Evolutionary conservation across 2,888 invertebrate genomes (phyloP), one percentile per base, ranked within the genome.

Genomic region (Xestia ashworthii): DNA sequence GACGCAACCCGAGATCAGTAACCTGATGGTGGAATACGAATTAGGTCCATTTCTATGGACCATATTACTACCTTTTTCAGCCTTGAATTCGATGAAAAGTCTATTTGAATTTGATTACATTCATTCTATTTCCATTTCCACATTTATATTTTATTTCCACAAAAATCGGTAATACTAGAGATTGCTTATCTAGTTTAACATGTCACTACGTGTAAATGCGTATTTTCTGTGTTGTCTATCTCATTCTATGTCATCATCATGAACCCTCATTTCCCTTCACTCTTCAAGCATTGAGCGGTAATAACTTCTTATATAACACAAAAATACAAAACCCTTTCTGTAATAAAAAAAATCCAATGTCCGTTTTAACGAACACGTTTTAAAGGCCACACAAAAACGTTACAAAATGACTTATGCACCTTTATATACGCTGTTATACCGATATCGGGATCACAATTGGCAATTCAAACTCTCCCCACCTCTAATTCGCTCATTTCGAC

Each of bases 401-500:
- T 68, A 72, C 72, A 76, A 75, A 76, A 77, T 83, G 78, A 82
- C 79, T 71, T 83, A 72, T 80, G 74, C 66, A 71, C 71, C 74
- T 76, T 67, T 80, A 69, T 79, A 65, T 79, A 78, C 78, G 76
- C 76, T 74, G 80, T 89, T 82, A 80, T 83, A 78, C 78, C 80
- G 82, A 84, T 88, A 83, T 74, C 74, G 77, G 60, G 82, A 85
- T 87, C 79, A 89, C 88, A 89, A 89, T 89, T 87, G 89, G 83
- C 85, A 84, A 87, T 88, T 87, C 83, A 84, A 84, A 84, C 72
- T 71, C 41, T 50, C 87, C 89, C 89, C 81, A 86, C 81, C 44
- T 86, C 82, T 85, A 88, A 86, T 89, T 87, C 84, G 85, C 87
- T 88, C 86, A 87, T 88, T 89, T 87, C 80, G 78, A 87, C 76